These are phyloP conservation scores for Oscheius sp. DNA, from an alignment of 1,140 invertebrate genomes.

Conservation along the genomic window DNA sequence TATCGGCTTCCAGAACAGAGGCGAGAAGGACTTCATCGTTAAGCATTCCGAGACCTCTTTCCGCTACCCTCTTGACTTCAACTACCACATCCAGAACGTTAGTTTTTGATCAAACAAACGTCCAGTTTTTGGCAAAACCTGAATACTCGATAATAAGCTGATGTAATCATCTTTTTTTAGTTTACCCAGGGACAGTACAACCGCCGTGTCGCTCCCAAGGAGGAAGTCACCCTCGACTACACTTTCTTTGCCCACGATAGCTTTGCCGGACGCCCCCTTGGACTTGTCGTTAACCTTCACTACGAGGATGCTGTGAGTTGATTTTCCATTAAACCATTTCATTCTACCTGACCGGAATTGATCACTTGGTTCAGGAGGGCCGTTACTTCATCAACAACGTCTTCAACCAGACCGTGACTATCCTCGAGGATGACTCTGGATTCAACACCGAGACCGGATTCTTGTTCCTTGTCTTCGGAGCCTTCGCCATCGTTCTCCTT, in stretches of 20 bases:
- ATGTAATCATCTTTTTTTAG: constrained; percentile 60
- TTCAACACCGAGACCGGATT: constrained; percentile 96
- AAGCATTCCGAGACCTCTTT: constrained; percentile 93
- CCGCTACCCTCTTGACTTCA: constrained; percentile 96
- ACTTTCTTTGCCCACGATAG: constrained; percentile 89
- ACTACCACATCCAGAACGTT: constrained; percentile 75
- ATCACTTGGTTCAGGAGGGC: constrained; percentile 67
- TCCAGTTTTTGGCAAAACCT: not conserved
- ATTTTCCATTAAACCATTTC: constrained; percentile 13
- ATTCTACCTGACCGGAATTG: not conserved
- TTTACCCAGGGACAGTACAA: constrained; percentile 88
- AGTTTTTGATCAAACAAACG: not conserved
- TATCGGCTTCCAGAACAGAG: constrained; percentile 93
- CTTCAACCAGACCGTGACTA: constrained; percentile 96
- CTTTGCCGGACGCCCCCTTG: constrained; percentile 91
- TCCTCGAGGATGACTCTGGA: constrained; percentile 91
- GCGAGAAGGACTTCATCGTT: constrained; percentile 79
- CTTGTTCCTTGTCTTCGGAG: constrained; percentile 87
- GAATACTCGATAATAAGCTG: not conserved
- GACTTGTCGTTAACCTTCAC: constrained; percentile 84
- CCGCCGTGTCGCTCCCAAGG: constrained; percentile 79
- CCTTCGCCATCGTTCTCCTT: constrained; percentile 78
- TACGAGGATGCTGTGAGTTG: constrained; percentile 75
- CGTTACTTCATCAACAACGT: constrained; percentile 79
- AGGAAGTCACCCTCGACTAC: constrained; percentile 91